phyloP scores from a whole-genome alignment of 2,113 vertebrate species.

The Cisticola juncidis region DNA sequence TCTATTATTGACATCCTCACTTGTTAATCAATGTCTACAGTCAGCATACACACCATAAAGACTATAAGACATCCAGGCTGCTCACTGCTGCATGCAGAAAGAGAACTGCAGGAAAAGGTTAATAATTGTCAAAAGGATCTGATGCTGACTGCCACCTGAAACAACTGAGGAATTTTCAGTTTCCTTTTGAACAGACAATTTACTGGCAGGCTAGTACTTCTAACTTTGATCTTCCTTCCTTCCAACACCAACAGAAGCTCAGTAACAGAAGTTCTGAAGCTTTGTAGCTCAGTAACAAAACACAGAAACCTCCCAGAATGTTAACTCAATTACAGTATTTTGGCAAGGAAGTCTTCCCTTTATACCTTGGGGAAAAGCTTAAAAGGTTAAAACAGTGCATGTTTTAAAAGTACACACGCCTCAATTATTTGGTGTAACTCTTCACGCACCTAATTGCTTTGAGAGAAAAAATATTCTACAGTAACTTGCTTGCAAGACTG shows the following conservation, averaged over 20 bases:
- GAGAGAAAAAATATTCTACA: not conserved
- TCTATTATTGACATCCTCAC: not conserved
- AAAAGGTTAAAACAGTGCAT: not conserved
- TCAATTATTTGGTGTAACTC: not conserved
- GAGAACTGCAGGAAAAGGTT: not conserved
- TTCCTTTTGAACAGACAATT: slow-evolving; percentile 27
- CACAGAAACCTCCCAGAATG: slow-evolving; percentile 14
- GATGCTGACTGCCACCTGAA: slow-evolving; percentile 15
- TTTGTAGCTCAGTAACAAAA: slow-evolving; percentile 45
- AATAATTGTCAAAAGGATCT: not conserved
- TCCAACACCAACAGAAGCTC: slow-evolving; percentile 3
- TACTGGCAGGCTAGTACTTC: slow-evolving; percentile 1
- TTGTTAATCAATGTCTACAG: not conserved
- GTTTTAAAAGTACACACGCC: not conserved
- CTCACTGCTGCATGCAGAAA: not conserved
- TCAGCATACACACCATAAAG: not conserved
- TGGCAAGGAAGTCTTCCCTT: slow-evolving; percentile 27
- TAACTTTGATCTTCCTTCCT: slow-evolving; percentile 30
- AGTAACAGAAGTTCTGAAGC: not conserved
- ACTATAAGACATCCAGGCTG: not conserved
- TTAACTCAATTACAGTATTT: slow-evolving; percentile 44
- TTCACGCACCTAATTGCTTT: not conserved
- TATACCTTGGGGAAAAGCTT: slow-evolving; percentile 22
- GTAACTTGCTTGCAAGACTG: not conserved
- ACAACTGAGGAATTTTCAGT: not conserved